These are phyloP conservation scores for Rhopalosiphum maidis DNA, from an alignment of 1,140 invertebrate species.

Conservation along the genomic window DNA sequence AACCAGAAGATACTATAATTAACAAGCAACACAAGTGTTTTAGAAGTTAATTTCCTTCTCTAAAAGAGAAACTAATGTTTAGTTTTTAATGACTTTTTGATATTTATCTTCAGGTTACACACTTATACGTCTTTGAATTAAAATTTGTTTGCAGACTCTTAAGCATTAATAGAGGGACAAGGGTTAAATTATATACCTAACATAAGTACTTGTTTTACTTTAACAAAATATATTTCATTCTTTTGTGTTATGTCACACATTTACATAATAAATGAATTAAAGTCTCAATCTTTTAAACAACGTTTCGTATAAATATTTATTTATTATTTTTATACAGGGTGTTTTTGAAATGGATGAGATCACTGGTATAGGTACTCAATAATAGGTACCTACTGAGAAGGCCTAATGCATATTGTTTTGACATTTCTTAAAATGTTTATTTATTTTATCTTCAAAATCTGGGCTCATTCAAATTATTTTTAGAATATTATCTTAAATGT, in stretches of 20 bases:
- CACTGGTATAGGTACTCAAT: too few species aligned
- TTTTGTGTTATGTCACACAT: constrained; percentile 13
- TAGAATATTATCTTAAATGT: too few species aligned
- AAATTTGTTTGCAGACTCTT: constrained; percentile 37
- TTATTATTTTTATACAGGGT: too few species aligned
- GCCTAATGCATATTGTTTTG: too few species aligned
- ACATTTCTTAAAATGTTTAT: too few species aligned
- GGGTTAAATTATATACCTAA: not conserved
- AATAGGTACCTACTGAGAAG: too few species aligned
- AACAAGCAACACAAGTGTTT: not conserved
- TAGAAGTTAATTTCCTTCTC: constrained; percentile 2
- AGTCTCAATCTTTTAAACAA: not conserved
- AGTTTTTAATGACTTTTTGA: not conserved
- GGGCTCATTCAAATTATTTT: too few species aligned
- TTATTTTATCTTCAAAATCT: too few species aligned
- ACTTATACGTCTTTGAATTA: not conserved
- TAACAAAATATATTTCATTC: not conserved
- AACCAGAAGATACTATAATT: not conserved
- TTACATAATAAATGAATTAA: constrained; percentile 22
- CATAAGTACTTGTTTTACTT: not conserved
- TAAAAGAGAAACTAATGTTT: not conserved
- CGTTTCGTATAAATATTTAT: not conserved
- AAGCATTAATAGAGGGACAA: not conserved
- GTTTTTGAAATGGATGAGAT: too few species aligned
- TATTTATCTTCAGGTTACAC: not conserved